Conservation (phyloP, 2,113 vertebrate species). For the Siphamia tubifer region DNA sequence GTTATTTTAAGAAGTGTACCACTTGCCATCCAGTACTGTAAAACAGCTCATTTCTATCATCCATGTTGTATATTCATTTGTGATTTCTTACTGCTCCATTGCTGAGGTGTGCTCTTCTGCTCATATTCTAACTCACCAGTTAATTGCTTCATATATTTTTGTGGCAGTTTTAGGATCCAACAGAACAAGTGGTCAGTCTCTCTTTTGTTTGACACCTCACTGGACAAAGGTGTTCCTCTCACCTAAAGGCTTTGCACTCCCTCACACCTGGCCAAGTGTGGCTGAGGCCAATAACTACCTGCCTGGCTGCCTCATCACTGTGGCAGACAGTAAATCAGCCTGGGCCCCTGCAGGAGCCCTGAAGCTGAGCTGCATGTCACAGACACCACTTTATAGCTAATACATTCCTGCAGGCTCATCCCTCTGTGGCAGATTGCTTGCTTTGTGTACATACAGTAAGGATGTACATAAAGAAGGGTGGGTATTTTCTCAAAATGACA, state of each 20-base stretch:
- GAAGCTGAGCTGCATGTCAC: slow-evolving; percentile 33
- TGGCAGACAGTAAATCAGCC: slow-evolving; percentile 51
- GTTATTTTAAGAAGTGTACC: neutral
- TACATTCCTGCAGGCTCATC: slow-evolving; percentile 29
- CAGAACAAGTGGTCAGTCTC: slow-evolving; percentile 14
- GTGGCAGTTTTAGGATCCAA: neutral
- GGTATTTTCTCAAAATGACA: neutral
- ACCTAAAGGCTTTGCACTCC: slow-evolving; percentile 57
- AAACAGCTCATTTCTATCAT: neutral
- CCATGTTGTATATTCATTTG: neutral
- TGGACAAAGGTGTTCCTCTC: slow-evolving; percentile 47
- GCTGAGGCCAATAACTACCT: slow-evolving; percentile 34
- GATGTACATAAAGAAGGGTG: neutral
- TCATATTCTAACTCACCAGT: neutral
- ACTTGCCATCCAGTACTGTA: neutral
- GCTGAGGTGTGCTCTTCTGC: neutral
- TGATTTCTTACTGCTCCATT: neutral
- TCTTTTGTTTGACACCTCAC: slow-evolving; percentile 33
- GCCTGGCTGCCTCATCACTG: slow-evolving; percentile 53
- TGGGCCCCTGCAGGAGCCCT: slow-evolving; percentile 35
- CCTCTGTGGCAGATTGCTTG: slow-evolving; percentile 7
- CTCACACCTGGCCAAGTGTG: slow-evolving; percentile 33
- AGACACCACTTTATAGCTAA: slow-evolving; percentile 12
- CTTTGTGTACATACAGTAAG: slow-evolving; percentile 20
- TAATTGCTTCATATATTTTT: slow-evolving; percentile 20